Conservation (phyloP, 2,888 invertebrate genomes). For the Caenorhabditis sp. region DNA sequence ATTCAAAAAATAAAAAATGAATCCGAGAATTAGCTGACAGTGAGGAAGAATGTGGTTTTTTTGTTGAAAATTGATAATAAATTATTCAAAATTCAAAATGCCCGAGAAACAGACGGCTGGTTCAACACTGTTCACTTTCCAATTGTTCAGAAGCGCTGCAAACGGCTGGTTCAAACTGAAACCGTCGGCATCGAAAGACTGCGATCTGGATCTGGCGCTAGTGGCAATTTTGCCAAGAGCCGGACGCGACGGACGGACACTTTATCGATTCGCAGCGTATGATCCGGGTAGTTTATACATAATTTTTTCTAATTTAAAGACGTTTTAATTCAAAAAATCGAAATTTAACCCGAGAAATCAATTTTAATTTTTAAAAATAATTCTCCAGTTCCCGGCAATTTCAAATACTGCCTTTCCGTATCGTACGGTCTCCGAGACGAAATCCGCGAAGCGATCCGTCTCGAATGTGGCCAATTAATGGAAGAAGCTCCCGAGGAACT, state of each 20-base stretch:
- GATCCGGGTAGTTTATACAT: constrained; percentile 53
- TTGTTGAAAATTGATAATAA: no score
- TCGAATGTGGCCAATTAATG: constrained; percentile 36
- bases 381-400: constrained; percentile 31
- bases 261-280: constrained; percentile 72
- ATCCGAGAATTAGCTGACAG: no score
- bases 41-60: no score
- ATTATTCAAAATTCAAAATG: no score
- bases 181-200: constrained; percentile 77
- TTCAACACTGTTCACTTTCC: no score
- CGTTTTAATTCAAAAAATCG: no score
- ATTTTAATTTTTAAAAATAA: no score
- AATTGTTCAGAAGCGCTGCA: constrained; percentile 42
- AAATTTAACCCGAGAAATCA: no score
- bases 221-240: constrained; percentile 69
- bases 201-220: constrained; percentile 78
- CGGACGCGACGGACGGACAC: constrained; percentile 52
- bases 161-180: constrained; percentile 81
- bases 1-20: no score
- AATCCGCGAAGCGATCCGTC: constrained; percentile 44
- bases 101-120: no score
- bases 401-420: constrained; percentile 27
- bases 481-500: constrained; percentile 57
- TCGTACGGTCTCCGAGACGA: constrained; percentile 41
- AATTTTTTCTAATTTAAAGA: not conserved